Evolutionary conservation across 2,888 invertebrate species (phyloP), one percentile per base, ranked within the genome.

Genomic region (Archips xylosteana): DNA sequence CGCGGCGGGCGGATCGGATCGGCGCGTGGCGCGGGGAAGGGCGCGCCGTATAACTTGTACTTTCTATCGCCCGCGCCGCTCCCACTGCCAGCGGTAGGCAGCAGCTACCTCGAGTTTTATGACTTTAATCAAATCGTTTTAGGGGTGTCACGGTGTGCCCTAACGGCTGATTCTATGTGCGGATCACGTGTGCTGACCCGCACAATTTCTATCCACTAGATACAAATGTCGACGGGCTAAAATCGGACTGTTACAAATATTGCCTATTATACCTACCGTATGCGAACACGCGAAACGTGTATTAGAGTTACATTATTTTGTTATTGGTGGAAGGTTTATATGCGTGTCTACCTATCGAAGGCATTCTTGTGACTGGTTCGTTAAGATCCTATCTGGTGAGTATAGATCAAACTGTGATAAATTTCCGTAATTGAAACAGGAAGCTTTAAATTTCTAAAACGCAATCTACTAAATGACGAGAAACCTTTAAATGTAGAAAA

Each of bases 71-170:
- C 79, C 78, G 81, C 73, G 78, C 74, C 76, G 65, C 75, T 70
- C 75, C 57, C 70, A 74, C 78, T 77, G 77, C 76, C 76, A 78
- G 78, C 81, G 49, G 49, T n/a, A n/a, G 80, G 82, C 80, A 80
- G 82, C 79, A 82, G 80, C 83, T 87, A 85, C 87, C 85, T 85
- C 78, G 82, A 89, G 85, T 90, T 92, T 92, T 92, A 92, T 89
- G 91, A 91, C 87, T 93, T 93, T 92, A 93, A 93, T 93, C 92
- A 93, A 92, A 92, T 88, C 87, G 89, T 87, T 89, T 86, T 83
- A 89, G 88, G 87, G 89, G 88, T 89, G 90, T 88, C 89, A 89
- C 87, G 86, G 86, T 83, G 84, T 83, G 86, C 83, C 84, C 82
- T 86, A 87, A 89, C 87, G 87, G 87, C 84, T 89, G 88, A 91